Base-by-base conservation (phyloP, 1,140 invertebrate species). In the Sitodiplosis mosellana region DNA sequence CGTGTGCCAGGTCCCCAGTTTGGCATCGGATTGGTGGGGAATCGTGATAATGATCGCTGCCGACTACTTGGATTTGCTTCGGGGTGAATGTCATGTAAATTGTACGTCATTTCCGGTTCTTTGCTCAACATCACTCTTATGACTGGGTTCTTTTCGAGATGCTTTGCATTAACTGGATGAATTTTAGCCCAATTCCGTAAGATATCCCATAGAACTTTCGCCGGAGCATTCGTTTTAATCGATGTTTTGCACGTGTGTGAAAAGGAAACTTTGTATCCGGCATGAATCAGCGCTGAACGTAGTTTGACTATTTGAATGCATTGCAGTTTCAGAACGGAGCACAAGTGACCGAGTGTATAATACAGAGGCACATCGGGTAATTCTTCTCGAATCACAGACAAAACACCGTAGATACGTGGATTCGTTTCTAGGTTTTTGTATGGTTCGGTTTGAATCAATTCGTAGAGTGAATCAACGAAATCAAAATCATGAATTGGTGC, bases 191-290 rank as follows among this genome's bases (percentile, higher is more conserved):
- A 94, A 21, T 72, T 71, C 53, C 84, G 69, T 47, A 96, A 72
- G n/a, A 96, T 79, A 64, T 94, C 91, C 95, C 94, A 99, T 14
- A 99, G 63, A 15, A 95, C 70, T 4, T 71, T 60, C 34, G 76
- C 65, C 0, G 96, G 90, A 1, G 95, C 94, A 66, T 92, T 70
- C 0, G 95, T 98, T 70, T 99, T 99, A 2, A 98, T 69, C 0
- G 90, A 92, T 51, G 80, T 77, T 56, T 81, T 84, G 45, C 75
- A 75, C 45, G 86, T 82, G 68, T 99, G 96, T 0, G 93, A 94
- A 51, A 80, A 78, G 1, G 93, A 97, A 3, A 97, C 91, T 54
- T 74, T 68, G 66, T 89, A 96, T 1, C 93, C 93, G 11, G 85
- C 87, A 71, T 97, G 89, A 18, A 98, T 59, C 43, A 99, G 63